Evolutionary conservation across 2,888 invertebrate species (phyloP).

Genomic region (Callyntrura sp.): DNA sequence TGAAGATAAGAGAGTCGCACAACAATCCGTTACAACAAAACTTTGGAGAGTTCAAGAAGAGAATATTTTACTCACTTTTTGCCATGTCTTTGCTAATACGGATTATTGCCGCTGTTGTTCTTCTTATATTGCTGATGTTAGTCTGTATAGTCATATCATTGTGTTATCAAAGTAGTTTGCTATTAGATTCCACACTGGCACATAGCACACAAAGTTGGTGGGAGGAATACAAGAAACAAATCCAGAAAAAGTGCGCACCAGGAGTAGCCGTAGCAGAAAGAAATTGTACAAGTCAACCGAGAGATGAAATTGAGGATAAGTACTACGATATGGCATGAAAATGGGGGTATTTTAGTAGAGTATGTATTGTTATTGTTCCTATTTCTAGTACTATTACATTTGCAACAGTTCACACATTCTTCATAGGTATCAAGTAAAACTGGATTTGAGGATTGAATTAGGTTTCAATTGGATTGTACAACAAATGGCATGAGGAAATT

Average conservation of each 20-base stretch:
- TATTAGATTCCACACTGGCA: constrained; percentile 9
- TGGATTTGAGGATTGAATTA: constrained; percentile 69
- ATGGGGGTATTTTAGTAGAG: not conserved
- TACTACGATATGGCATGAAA: not conserved
- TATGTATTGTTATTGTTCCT: constrained; percentile 16
- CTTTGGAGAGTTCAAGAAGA: constrained; percentile 38
- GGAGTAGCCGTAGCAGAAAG: not conserved
- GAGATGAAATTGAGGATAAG: constrained; percentile 35
- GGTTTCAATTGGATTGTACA: constrained; percentile 61
- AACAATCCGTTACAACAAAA: constrained; percentile 71
- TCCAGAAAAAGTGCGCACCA: not conserved
- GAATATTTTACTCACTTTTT: constrained; percentile 15
- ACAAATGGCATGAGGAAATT: not conserved
- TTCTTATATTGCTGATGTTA: constrained; percentile 13
- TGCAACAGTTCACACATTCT: not conserved
- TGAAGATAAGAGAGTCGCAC: constrained; percentile 16
- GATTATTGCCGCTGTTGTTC: not conserved
- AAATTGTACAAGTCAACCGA: constrained; percentile 51
- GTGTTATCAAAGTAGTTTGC: not conserved
- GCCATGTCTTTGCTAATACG: constrained; percentile 2
- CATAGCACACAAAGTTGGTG: constrained; percentile 8
- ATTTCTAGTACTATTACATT: constrained; percentile 24
- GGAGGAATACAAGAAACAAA: constrained; percentile 17
- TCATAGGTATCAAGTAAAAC: not conserved
- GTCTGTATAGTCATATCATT: not conserved